These are phyloP conservation scores for Lissonota sp. DNA, from an alignment of 2,888 invertebrate genomes.

Conservation along the genomic window DNA sequence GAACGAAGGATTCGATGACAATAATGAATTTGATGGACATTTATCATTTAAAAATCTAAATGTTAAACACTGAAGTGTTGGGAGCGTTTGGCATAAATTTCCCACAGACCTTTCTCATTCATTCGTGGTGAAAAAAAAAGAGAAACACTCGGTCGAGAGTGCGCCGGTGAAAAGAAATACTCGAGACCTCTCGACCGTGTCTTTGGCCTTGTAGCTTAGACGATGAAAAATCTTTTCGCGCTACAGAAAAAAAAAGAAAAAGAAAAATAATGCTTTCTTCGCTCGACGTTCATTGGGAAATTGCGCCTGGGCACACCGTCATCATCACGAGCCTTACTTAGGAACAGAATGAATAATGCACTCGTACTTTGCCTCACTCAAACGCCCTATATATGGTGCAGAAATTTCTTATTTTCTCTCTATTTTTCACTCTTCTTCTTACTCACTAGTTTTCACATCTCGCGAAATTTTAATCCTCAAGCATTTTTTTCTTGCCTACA, in stretches of 20 bases:
- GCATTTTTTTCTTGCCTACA: background rate
- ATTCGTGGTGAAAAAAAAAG: background rate
- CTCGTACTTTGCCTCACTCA: slow-evolving; percentile 40
- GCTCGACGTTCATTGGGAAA: slow-evolving; percentile 76
- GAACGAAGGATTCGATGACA: too few species aligned
- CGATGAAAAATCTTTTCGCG: slow-evolving; percentile 56
- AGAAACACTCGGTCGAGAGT: background rate
- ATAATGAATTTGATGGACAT: too few species aligned
- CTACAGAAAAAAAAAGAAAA: slow-evolving; percentile 48
- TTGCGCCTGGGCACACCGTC: slow-evolving; percentile 67
- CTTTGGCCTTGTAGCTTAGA: slow-evolving; percentile 39
- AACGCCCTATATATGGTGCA: slow-evolving; percentile 2
- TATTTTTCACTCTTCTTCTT: slow-evolving; percentile 10
- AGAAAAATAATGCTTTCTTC: slow-evolving; percentile 66
- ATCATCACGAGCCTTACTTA: slow-evolving; percentile 30
- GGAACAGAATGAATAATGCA: slow-evolving; percentile 73
- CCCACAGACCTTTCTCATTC: too few species aligned
- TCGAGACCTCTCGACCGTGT: slow-evolving; percentile 38
- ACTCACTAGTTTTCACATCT: slow-evolving; percentile 63
- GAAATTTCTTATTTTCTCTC: slow-evolving; percentile 23
- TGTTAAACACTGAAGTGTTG: too few species aligned
- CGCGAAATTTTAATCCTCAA: background rate
- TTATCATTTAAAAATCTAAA: too few species aligned
- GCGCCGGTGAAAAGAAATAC: slow-evolving; percentile 28
- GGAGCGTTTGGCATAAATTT: too few species aligned